Conservation (phyloP, 2,888 invertebrate species). For the Myopa testacea region DNA sequence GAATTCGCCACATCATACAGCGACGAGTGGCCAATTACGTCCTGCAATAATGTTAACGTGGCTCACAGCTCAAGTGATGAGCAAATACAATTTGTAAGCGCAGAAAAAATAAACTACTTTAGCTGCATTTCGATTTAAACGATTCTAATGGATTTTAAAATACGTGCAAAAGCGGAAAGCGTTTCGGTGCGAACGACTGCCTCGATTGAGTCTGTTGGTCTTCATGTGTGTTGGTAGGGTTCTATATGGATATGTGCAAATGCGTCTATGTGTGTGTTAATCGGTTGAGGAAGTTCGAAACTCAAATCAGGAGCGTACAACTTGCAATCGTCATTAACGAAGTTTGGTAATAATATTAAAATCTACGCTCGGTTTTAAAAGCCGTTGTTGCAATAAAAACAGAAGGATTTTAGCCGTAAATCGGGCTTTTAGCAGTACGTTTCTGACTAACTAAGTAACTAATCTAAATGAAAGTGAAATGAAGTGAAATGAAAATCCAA, state of each 20-base stretch:
- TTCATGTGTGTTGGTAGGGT: neutral
- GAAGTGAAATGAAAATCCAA: no score
- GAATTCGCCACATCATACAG: no score
- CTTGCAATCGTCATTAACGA: no score
- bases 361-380: no score
- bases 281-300: neutral
- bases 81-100: conserved; percentile 12
- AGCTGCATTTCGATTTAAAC: neutral
- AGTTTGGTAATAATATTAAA: no score
- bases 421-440: no score
- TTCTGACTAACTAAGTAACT: no score
- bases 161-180: neutral
- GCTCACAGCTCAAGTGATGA: conserved; percentile 22
- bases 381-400: no score
- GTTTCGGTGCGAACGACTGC: neutral
- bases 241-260: neutral
- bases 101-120: conserved; percentile 10
- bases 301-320: no score
- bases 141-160: conserved; percentile 8
- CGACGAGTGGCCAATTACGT: conserved; percentile 13
- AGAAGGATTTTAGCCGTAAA: no score
- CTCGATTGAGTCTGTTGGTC: neutral
- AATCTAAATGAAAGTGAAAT: no score
- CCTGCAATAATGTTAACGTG: conserved; percentile 17
- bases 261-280: neutral